Evolutionary conservation across 2,888 invertebrate genomes (phyloP).

Genomic region (Limnephilus rhombicus): DNA sequence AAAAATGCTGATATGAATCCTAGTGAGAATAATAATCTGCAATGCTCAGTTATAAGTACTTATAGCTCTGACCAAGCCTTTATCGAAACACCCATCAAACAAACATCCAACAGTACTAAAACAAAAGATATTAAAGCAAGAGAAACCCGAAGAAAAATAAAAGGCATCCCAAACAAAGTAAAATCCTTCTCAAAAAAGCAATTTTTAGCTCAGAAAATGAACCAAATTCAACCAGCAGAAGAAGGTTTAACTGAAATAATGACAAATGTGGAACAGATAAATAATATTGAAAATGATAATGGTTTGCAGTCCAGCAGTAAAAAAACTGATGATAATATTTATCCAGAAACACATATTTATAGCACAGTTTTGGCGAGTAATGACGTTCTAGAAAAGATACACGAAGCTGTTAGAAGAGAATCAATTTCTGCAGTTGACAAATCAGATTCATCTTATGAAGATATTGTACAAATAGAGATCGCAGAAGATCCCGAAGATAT

Average conservation of each 20-base stretch:
- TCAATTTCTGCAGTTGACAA: neutral
- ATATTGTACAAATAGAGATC: neutral
- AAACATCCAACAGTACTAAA: neutral
- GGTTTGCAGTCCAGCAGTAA: neutral
- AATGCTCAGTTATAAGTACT: neutral
- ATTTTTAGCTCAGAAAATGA: neutral
- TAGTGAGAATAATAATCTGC: neutral
- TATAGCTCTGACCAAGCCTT: neutral
- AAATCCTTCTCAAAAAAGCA: slow-evolving; percentile 7
- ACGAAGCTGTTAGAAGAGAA: neutral
- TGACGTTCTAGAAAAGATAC: neutral
- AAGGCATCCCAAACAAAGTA: slow-evolving; percentile 17
- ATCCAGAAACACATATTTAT: neutral
- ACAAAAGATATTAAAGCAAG: neutral
- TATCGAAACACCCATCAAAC: neutral
- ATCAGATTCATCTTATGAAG: neutral
- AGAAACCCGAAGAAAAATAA: slow-evolving; percentile 38
- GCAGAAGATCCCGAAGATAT: neutral
- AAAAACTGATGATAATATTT: neutral
- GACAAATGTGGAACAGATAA: neutral
- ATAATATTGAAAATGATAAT: neutral
- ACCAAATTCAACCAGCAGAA: neutral
- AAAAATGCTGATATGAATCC: neutral
- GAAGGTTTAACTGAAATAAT: neutral
- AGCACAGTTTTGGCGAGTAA: neutral